phyloP scores from a whole-genome alignment of 2,797 vertebrate genomes.

The Chelon auratus region DNA sequence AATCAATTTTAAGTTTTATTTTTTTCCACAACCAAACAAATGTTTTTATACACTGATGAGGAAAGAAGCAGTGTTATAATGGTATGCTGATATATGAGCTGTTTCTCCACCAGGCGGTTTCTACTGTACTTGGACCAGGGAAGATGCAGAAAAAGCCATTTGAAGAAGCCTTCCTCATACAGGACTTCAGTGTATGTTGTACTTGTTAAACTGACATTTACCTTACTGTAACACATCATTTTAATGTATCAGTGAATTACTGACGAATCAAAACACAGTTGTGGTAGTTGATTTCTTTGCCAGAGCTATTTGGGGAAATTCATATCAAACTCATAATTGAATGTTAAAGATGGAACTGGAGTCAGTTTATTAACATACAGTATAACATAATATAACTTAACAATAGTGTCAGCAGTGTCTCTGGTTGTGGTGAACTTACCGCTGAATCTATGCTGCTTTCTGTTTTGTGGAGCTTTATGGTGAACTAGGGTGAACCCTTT shows the following conservation, averaged over 20 bases:
- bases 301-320: background rate
- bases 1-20: background rate
- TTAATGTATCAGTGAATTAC: too few relatives aligned
- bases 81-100: background rate
- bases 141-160: conserved; percentile 82
- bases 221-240: too few relatives aligned
- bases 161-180: conserved; percentile 85
- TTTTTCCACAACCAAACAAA: background rate
- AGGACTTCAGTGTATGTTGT: conserved; percentile 87
- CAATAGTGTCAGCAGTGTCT: too few relatives aligned
- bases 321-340: background rate
- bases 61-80: background rate
- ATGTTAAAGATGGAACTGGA: background rate
- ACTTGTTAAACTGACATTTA: too few relatives aligned
- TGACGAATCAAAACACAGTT: too few relatives aligned
- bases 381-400: too few relatives aligned
- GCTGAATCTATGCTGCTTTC: too few relatives aligned
- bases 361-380: too few relatives aligned
- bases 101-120: conserved; percentile 81
- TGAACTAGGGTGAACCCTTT: too few relatives aligned
- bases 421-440: too few relatives aligned
- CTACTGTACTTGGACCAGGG: conserved; percentile 86
- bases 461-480: too few relatives aligned
- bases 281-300: background rate
- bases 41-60: background rate